Conservation (phyloP, 2,113 vertebrate genomes). For the Pseudorhombus dupliciocellatus region DNA sequence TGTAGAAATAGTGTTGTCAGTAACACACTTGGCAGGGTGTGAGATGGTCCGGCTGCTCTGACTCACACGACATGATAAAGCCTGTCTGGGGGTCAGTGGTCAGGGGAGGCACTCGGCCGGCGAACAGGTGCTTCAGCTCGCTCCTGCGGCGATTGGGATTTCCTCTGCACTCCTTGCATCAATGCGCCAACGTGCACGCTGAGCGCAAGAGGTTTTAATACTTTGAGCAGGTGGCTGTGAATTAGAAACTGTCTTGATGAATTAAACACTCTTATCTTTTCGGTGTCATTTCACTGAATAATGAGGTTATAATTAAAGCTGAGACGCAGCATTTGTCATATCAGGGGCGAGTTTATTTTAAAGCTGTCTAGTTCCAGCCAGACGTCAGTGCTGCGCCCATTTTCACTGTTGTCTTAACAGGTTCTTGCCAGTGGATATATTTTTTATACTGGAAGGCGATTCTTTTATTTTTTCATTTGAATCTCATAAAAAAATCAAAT, state of each 20-base stretch:
- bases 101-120: slow-evolving; percentile 42
- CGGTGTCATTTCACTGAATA: slow-evolving; percentile 33
- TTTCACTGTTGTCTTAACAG: slow-evolving; percentile 30
- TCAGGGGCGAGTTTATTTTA: slow-evolving; percentile 25
- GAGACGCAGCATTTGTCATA: not conserved
- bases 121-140: slow-evolving; percentile 72
- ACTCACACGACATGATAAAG: slow-evolving; percentile 54
- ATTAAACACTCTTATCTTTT: slow-evolving; percentile 21
- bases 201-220: not conserved
- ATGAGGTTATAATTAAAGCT: slow-evolving; percentile 44
- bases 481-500: slow-evolving; percentile 40
- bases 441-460: slow-evolving; percentile 27
- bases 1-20: slow-evolving; percentile 3
- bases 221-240: not conserved
- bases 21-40: slow-evolving; percentile 52
- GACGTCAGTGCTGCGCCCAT: not conserved
- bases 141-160: slow-evolving; percentile 60
- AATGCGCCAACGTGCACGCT: not conserved
- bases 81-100: slow-evolving; percentile 53
- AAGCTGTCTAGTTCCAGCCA: not conserved
- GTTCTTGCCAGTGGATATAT: slow-evolving; percentile 31
- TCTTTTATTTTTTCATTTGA: slow-evolving; percentile 14
- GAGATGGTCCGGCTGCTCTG: slow-evolving; percentile 50
- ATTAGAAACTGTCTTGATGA: slow-evolving; percentile 2
- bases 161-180: slow-evolving; percentile 17